Evolutionary conservation across 1,140 invertebrate genomes (phyloP).

Genomic region (Hypsibius dujardini): DNA sequence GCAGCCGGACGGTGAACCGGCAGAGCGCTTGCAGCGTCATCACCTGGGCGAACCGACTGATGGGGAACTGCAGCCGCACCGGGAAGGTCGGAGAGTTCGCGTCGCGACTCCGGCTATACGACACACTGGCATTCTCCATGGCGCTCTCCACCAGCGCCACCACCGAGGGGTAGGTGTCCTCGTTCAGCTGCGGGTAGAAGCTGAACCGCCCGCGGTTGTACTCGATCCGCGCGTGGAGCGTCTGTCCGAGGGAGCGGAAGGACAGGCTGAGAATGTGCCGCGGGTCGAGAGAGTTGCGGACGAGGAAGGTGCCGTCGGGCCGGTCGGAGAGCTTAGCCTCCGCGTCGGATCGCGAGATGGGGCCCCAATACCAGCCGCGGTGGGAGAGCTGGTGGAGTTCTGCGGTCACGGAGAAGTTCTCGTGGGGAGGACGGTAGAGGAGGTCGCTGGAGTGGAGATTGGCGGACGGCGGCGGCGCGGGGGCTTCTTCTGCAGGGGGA

Average conservation of each 20-base stretch:
- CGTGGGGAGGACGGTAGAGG: neutral
- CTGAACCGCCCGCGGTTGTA: slow-evolving; percentile 48
- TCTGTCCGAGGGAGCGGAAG: slow-evolving; percentile 52
- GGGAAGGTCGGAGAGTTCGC: slow-evolving; percentile 49
- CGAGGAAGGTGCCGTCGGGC: slow-evolving; percentile 56
- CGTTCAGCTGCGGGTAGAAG: slow-evolving; percentile 36
- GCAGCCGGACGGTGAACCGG: slow-evolving; percentile 54
- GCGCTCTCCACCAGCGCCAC: slow-evolving; percentile 51
- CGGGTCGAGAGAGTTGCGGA: slow-evolving; percentile 53
- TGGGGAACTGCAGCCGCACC: slow-evolving; percentile 52
- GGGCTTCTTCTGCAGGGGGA: neutral
- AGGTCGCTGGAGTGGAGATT: neutral
- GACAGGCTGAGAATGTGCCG: slow-evolving; percentile 49
- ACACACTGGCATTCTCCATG: slow-evolving; percentile 50
- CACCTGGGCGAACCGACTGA: slow-evolving; percentile 54
- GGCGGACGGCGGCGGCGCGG: neutral
- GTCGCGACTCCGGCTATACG: slow-evolving; percentile 47
- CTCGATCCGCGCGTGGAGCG: slow-evolving; percentile 51
- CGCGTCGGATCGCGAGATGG: slow-evolving; percentile 43
- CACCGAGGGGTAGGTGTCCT: slow-evolving; percentile 43
- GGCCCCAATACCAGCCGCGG: slow-evolving; percentile 50
- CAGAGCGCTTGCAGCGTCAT: slow-evolving; percentile 54
- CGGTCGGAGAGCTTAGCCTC: slow-evolving; percentile 46
- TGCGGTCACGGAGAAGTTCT: slow-evolving; percentile 30
- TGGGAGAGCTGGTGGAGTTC: slow-evolving; percentile 42